A percentile compares a stretch with the other conserved stretches of the same genome.
phyloP scores from a whole-genome alignment of 2,888 invertebrate genomes.

The Halocaridina rubra region DNA sequence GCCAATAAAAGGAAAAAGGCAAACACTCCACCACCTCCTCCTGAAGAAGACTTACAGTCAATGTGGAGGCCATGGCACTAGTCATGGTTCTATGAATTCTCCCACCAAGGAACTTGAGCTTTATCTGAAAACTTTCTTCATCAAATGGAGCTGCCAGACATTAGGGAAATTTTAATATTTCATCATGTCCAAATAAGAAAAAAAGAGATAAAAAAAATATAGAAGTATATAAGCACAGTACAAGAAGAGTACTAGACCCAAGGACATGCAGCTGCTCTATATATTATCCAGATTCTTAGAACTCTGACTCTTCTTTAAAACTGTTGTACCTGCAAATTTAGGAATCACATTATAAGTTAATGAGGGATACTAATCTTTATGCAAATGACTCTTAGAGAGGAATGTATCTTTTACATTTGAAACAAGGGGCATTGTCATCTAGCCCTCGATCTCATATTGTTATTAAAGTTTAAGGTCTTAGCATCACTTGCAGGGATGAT shows the following conservation, averaged over 20 bases:
- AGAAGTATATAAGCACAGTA: no score
- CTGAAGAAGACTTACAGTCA: conserved; percentile 27
- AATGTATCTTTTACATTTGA: not conserved
- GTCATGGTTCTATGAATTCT: not conserved
- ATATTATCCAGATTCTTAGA: not conserved
- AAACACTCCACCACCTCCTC: not conserved
- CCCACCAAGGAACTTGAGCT: not conserved
- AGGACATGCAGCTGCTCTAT: no score
- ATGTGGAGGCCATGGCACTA: conserved; percentile 55
- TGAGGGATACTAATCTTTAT: not conserved
- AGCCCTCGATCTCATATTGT: conserved; percentile 27
- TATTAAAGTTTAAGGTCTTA: no score
- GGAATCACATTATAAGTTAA: not conserved
- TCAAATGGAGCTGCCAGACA: not conserved
- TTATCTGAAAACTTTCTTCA: not conserved
- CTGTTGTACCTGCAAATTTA: not conserved
- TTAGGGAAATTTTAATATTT: no score
- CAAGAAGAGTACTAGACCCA: no score
- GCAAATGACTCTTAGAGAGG: not conserved
- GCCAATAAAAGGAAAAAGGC: not conserved
- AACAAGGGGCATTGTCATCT: not conserved
- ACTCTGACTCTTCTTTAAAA: not conserved
- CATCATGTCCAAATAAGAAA: no score
- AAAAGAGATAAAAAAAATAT: no score
- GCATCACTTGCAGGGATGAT: not conserved